These are phyloP conservation scores for Trachythela sp. DNA, from an alignment of 64 coral and sea anemone species.

Conservation along the genomic window DNA sequence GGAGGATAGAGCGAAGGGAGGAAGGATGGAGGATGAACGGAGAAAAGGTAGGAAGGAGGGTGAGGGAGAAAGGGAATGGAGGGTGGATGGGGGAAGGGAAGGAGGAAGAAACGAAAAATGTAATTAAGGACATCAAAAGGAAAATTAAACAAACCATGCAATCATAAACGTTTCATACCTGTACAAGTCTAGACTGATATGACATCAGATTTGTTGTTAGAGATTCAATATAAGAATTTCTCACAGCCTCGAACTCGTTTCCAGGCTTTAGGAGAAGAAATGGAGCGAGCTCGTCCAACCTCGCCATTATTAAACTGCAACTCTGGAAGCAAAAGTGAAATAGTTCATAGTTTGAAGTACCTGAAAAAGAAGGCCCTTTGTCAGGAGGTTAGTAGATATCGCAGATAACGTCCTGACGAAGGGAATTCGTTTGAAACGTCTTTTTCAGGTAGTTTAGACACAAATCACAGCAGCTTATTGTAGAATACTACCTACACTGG, in stretches of 20 bases:
- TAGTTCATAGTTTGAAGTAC: background rate
- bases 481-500: too few relatives aligned
- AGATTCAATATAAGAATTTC: conserved; percentile 86
- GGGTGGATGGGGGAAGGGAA: too few relatives aligned
- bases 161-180: conserved; percentile 43
- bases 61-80: background rate
- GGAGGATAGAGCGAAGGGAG: too few relatives aligned
- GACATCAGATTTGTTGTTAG: conserved; percentile 61
- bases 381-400: too few relatives aligned
- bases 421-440: too few relatives aligned
- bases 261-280: conserved; percentile 59
- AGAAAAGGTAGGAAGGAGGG: background rate
- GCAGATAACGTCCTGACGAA: too few relatives aligned
- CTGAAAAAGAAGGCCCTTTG: too few relatives aligned
- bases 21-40: too few relatives aligned
- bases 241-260: conserved; percentile 75
- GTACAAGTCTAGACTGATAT: conserved; percentile 58
- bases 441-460: too few relatives aligned
- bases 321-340: conserved; percentile 37
- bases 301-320: conserved; percentile 58
- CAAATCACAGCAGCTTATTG: too few relatives aligned
- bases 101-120: too few relatives aligned
- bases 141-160: background rate
- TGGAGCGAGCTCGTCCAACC: conserved; percentile 66
- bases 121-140: too few relatives aligned